Evolutionary conservation across 2,113 vertebrate genomes (phyloP).

Genomic region (Montifringilla adamsi): DNA sequence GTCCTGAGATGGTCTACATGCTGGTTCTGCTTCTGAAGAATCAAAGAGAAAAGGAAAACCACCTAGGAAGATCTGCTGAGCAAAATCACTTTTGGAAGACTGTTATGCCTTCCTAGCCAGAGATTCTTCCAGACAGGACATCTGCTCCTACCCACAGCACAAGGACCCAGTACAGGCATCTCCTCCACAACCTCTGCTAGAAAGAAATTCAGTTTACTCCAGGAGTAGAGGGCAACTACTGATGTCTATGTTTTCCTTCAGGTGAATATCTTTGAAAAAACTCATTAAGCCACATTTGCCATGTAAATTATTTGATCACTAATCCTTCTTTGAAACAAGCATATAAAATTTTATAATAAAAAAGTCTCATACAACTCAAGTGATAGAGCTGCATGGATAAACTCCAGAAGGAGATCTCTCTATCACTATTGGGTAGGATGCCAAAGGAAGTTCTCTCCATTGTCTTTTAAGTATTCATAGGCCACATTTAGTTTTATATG

Average conservation of each 20-base stretch:
- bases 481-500: background rate
- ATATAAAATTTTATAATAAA: background rate
- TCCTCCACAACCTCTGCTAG: background rate
- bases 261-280: background rate
- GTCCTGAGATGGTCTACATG: background rate
- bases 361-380: background rate
- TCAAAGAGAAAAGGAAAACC: background rate
- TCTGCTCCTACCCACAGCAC: background rate
- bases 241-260: background rate
- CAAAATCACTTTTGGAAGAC: background rate
- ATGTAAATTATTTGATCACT: background rate
- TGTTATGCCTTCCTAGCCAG: background rate
- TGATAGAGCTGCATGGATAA: background rate
- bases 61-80: background rate
- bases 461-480: slow-evolving; percentile 9
- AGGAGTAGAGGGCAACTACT: background rate
- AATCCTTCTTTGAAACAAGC: background rate
- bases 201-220: background rate
- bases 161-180: background rate
- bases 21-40: background rate
- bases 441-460: background rate
- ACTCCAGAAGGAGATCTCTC: background rate
- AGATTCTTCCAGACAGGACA: background rate
- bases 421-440: background rate
- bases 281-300: background rate